Evolutionary conservation across 2,113 vertebrate genomes (phyloP).

Genomic region (Mohoua ochrocephala): DNA sequence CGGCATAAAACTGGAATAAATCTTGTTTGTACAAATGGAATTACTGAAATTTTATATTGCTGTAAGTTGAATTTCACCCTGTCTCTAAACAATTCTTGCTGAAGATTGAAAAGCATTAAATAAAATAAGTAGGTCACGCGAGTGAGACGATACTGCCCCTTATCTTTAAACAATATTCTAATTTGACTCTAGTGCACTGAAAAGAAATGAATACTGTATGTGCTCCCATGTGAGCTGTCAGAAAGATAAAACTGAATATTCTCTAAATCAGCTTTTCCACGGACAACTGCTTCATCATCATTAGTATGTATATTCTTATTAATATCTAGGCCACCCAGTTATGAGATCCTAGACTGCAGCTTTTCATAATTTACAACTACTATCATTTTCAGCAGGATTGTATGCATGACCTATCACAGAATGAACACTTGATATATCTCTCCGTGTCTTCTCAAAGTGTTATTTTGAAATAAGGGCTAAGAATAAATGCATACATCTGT

Average conservation of each 20-base stretch:
- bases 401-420: not conserved
- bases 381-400: constrained; percentile 16
- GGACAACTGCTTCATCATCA: constrained; percentile 76
- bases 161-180: constrained; percentile 75
- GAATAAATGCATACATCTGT: not conserved
- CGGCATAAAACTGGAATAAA: not conserved
- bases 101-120: constrained; percentile 63
- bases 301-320: constrained; percentile 76
- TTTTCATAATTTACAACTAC: constrained; percentile 46
- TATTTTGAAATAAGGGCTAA: constrained; percentile 13
- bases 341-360: constrained; percentile 23
- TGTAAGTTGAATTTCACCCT: not conserved
- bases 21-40: not conserved
- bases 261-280: constrained; percentile 72
- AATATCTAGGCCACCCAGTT: constrained; percentile 70
- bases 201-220: constrained; percentile 49
- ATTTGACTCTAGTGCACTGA: constrained; percentile 54
- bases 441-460: not conserved
- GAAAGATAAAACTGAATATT: constrained; percentile 71
- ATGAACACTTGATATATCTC: not conserved
- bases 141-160: constrained; percentile 61
- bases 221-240: constrained; percentile 68
- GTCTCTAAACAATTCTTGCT: constrained; percentile 2
- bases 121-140: constrained; percentile 67
- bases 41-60: not conserved